A percentile compares a stretch with the other conserved stretches of the same genome.
These are phyloP conservation scores for Idaea straminata DNA, from an alignment of 2,888 invertebrate species.

Conservation along the genomic window DNA sequence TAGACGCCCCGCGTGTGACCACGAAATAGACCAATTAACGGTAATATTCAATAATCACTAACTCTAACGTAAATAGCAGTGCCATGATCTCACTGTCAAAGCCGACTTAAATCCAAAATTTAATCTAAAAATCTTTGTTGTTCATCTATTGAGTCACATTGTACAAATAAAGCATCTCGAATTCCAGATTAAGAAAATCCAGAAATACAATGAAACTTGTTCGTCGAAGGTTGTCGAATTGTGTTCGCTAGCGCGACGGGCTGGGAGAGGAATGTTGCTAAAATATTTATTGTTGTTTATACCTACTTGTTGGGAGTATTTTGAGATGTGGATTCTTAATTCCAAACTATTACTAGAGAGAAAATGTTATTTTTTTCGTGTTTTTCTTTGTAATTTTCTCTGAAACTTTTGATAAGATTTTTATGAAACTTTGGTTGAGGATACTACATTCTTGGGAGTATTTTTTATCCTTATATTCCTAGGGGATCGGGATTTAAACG, in stretches of 20 bases:
- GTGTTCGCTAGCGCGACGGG: not conserved
- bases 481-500: too few relatives aligned
- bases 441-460: too few relatives aligned
- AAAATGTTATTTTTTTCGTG: not conserved
- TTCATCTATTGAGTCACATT: not conserved
- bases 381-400: not conserved
- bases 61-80: not conserved
- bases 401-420: too few relatives aligned
- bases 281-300: not conserved
- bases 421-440: too few relatives aligned
- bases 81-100: not conserved
- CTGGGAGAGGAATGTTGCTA: not conserved
- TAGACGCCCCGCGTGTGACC: too few relatives aligned
- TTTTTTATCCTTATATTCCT: too few relatives aligned
- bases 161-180: not conserved
- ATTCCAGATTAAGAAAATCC: slow-evolving; percentile 1
- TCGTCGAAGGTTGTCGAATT: not conserved
- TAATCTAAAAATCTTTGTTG: not conserved
- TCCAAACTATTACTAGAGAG: not conserved
- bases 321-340: too few relatives aligned
- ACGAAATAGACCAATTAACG: too few relatives aligned
- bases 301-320: not conserved
- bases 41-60: too few relatives aligned
- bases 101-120: not conserved
- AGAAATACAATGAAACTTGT: not conserved